Evolutionary conservation across 2,113 vertebrate genomes (phyloP).

Genomic region (Mesocricetus auratus): DNA sequence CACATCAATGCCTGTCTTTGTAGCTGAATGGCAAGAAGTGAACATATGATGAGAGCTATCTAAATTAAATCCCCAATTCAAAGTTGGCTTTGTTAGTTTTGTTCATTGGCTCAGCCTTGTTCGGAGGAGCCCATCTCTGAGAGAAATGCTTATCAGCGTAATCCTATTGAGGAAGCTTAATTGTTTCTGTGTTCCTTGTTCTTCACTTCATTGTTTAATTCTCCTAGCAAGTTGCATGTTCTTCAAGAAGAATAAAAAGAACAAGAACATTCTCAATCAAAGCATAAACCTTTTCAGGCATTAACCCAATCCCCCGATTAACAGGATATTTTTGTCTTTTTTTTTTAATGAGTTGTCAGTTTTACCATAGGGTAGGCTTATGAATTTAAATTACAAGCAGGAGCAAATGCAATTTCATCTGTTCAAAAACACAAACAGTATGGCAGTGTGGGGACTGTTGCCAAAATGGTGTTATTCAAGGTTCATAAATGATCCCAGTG

Average conservation of each 20-base stretch:
- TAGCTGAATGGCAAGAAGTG: neutral
- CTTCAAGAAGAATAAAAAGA: constrained; percentile 33
- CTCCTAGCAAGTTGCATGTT: constrained; percentile 1
- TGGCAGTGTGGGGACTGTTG: too few relatives aligned
- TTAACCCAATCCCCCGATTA: neutral
- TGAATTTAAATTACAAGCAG: constrained; percentile 39
- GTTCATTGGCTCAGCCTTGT: neutral
- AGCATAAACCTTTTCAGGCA: neutral
- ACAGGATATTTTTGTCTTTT: neutral
- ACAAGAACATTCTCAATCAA: neutral
- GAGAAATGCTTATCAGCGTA: constrained; percentile 13
- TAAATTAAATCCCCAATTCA: neutral
- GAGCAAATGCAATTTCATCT: neutral
- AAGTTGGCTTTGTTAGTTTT: neutral
- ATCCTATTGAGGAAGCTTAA: constrained; percentile 15
- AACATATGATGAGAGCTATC: neutral
- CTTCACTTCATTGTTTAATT: constrained; percentile 41
- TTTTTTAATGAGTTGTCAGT: neutral
- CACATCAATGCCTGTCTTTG: neutral
- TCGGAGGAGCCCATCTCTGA: constrained; percentile 24
- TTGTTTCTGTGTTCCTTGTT: constrained; percentile 24
- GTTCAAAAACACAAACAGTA: neutral
- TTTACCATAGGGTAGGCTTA: neutral
- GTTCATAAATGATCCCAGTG: neutral
- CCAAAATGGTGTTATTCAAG: neutral